Percentiles rank a stretch among this genome's conserved stretches.
Conservation (phyloP, 2,113 vertebrate species). For the Clarias batrachus region DNA sequence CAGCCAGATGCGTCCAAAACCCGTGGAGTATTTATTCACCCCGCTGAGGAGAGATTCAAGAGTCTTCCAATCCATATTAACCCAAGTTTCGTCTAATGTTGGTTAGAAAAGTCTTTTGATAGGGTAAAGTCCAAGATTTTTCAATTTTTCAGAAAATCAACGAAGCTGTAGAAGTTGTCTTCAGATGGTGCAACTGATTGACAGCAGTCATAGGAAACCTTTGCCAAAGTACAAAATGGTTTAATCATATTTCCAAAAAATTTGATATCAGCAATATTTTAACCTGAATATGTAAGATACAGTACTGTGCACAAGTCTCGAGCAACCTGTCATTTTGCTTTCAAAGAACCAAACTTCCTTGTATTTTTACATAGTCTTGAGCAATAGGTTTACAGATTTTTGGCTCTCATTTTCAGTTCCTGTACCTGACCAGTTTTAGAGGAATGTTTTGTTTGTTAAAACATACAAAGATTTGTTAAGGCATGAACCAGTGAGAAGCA, state of each 20-base stretch:
- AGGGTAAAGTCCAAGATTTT: neutral
- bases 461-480: no score
- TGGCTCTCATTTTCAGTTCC: no score
- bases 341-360: no score
- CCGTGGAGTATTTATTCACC: conserved; percentile 81
- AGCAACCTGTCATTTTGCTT: no score
- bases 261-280: neutral
- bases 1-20: conserved; percentile 80
- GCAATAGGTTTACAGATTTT: no score
- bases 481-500: no score
- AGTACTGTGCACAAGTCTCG: no score
- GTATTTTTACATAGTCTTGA: no score
- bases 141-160: neutral
- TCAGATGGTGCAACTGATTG: neutral
- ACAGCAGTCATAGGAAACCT: conserved; percentile 5
- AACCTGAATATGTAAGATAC: neutral
- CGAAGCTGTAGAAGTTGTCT: neutral
- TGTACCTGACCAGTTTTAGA: no score
- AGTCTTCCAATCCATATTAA: conserved; percentile 76
- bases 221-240: neutral
- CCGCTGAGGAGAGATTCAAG: conserved; percentile 76
- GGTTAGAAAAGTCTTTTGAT: neutral
- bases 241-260: neutral
- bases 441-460: no score
- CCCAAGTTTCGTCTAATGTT: neutral